Conservation (phyloP, 2,888 invertebrate species). For the Buathra laborator region DNA sequence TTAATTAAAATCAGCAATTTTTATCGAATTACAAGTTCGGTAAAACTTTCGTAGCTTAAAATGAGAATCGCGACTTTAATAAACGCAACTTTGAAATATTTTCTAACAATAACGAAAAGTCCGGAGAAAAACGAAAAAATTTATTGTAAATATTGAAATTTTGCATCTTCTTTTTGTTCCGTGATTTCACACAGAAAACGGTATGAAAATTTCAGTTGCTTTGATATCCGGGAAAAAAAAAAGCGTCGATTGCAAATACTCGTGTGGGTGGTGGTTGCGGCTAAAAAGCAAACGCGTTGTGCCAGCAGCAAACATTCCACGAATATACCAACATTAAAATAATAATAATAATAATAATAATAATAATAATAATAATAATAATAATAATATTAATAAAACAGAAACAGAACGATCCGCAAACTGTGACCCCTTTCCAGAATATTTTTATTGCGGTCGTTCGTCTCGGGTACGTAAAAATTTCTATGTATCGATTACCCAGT, state of each 20-base stretch:
- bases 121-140: too few relatives aligned
- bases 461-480: neutral
- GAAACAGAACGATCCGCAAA: neutral
- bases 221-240: neutral
- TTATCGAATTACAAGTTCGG: neutral
- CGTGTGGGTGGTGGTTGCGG: neutral
- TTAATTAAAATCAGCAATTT: neutral
- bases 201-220: too few relatives aligned
- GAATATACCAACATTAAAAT: neutral
- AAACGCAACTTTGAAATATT: too few relatives aligned
- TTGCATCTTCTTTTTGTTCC: too few relatives aligned
- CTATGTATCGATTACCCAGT: conserved; percentile 2
- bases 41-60: neutral
- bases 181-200: too few relatives aligned
- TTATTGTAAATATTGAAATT: too few relatives aligned
- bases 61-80: neutral
- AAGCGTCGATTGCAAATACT: neutral
- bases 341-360: neutral
- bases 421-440: neutral
- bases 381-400: too few relatives aligned
- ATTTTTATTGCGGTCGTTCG: neutral
- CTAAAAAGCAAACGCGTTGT: neutral
- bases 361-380: neutral
- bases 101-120: too few relatives aligned
- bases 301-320: neutral